Evolutionary conservation across 2,797 vertebrate genomes (phyloP).

Genomic region (Pseudotriccus pelzelni): DNA sequence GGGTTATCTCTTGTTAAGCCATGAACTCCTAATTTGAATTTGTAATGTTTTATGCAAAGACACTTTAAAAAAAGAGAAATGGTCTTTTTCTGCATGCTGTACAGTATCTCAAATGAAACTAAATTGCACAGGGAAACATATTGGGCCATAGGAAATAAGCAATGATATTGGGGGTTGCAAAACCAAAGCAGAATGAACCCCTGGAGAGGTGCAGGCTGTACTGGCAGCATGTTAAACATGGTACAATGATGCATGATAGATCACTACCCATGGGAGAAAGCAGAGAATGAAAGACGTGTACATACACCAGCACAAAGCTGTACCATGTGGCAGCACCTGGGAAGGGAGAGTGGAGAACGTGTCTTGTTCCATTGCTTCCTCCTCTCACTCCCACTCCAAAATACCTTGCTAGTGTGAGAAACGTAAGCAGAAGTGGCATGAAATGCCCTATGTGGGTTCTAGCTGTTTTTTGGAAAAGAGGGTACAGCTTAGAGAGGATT

Average conservation of each 20-base stretch:
- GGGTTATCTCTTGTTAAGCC: background rate
- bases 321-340: background rate
- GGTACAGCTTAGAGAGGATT: background rate
- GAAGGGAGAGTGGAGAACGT: background rate
- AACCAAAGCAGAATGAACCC: background rate
- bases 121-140: background rate
- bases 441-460: background rate
- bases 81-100: background rate
- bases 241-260: background rate
- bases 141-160: background rate
- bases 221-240: background rate
- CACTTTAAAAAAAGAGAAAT: constrained; percentile 7
- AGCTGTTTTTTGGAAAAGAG: background rate
- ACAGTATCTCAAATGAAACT: background rate
- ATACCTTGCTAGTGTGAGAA: background rate
- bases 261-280: background rate
- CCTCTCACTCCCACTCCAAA: background rate
- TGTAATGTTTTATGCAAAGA: background rate
- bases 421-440: accelerated
- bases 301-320: background rate
- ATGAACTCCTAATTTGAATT: constrained; percentile 36
- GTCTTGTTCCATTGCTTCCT: background rate
- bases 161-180: background rate
- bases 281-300: background rate
- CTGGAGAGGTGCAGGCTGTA: background rate